Conservation (phyloP, 2,113 vertebrate species). For the Gallinago paraguaiae region DNA sequence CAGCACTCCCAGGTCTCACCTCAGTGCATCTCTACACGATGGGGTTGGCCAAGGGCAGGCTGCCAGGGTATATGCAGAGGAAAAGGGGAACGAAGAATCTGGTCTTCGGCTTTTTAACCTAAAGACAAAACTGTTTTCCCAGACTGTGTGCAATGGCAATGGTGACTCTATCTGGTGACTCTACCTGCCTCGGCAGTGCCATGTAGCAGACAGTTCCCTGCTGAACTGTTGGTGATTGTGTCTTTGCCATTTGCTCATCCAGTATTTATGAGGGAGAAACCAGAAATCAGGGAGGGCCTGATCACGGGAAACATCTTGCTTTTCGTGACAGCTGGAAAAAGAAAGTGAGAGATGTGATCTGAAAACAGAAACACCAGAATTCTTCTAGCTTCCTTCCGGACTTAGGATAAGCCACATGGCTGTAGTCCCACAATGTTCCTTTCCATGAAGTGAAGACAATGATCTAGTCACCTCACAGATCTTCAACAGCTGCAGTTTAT, state of each 20-base stretch:
- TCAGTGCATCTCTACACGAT: background rate
- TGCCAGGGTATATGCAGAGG: background rate
- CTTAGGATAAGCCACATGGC: background rate
- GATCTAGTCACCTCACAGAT: background rate
- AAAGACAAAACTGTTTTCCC: background rate
- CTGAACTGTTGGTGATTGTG: background rate
- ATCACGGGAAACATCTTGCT: background rate
- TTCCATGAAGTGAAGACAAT: background rate
- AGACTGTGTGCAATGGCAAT: background rate
- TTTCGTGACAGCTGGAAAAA: background rate
- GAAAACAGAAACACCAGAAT: background rate
- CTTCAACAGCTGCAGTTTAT: background rate
- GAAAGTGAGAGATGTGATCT: background rate
- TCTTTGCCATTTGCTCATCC: background rate
- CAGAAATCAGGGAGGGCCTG: background rate
- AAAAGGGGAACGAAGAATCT: background rate
- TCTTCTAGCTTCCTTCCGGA: background rate
- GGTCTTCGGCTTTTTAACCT: background rate
- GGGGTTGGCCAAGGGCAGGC: background rate
- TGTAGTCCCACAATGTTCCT: background rate
- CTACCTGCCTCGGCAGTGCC: background rate
- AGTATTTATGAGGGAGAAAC: background rate
- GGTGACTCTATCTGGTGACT: background rate
- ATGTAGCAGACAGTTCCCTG: background rate
- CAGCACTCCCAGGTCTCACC: background rate